Evolutionary conservation across 2,888 invertebrate genomes (phyloP).

Genomic region (Cistogaster globosa): DNA sequence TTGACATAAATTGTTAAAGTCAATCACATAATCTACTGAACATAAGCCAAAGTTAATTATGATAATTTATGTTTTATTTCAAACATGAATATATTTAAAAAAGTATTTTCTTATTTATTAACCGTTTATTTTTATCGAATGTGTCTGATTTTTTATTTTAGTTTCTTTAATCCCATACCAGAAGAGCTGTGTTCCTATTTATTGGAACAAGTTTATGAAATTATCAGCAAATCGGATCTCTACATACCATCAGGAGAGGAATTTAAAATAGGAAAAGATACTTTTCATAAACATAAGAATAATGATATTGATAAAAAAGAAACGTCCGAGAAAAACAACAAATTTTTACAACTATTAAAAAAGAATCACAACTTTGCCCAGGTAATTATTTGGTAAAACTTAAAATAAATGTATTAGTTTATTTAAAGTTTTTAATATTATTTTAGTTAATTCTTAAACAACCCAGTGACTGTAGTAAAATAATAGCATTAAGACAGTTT

Average conservation of each 20-base stretch:
- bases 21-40: no score
- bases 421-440: neutral
- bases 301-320: slow-evolving; percentile 35
- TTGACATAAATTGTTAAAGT: no score
- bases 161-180: slow-evolving; percentile 80
- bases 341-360: slow-evolving; percentile 68
- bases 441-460: slow-evolving; percentile 79
- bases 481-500: slow-evolving; percentile 81
- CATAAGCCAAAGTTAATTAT: no score
- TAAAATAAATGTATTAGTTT: no score
- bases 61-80: no score
- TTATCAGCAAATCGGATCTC: slow-evolving; percentile 80
- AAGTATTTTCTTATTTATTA: no score
- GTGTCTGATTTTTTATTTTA: slow-evolving; percentile 66
- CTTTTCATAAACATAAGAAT: slow-evolving; percentile 31
- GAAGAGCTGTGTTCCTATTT: slow-evolving; percentile 81
- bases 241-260: slow-evolving; percentile 70
- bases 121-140: no score
- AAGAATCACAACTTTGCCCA: slow-evolving; percentile 79
- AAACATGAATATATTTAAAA: no score
- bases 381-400: slow-evolving; percentile 72
- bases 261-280: slow-evolving; percentile 31
- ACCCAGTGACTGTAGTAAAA: slow-evolving; percentile 81
- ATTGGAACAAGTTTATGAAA: slow-evolving; percentile 80
- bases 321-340: slow-evolving; percentile 56